Base-by-base conservation (phyloP, 2,113 vertebrate genomes). In the Eublepharis macularius region DNA sequence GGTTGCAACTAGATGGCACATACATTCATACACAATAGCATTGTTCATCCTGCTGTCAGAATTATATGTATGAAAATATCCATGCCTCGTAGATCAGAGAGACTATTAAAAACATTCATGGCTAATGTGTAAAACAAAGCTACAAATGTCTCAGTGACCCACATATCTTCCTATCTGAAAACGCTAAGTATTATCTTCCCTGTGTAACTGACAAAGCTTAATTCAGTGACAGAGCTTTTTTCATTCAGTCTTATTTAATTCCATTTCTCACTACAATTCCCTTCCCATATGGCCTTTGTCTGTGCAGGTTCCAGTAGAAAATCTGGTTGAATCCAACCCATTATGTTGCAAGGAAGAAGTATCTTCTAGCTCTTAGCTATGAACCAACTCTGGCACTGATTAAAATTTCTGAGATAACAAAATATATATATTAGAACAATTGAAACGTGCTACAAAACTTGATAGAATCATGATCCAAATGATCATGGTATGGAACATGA, bases 81-180 rank as follows among this genome's bases (percentile, higher is more conserved):
- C 80, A 88, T 81, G 89, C 83, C 74, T 92, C 87, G 83, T 90
- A 92, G 89, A 77, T 84, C 80, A 90, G 29, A 82, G 87, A 47
- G 72, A 81, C 72, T 82, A 86, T 84, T 74, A 66, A 72, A 89
- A 41, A 82, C 84, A 90, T 85, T 87, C 84, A 65, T 89, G 86
- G 88, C 29, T 51, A 74, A 29, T 88, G 85, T 82, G 90, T 84
- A 76, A 87, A 88, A 47, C 51, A 78, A 78, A 51, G 49, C 54
- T 16, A 16, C 51, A 85, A 90, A 87, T 82, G 21, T 26, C 51
- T 86, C 65, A 88, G 34, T 39, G 47, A 85, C 69, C n/a, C 17
- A 2, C 32, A 13, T 76, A 75, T 77, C 76, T 86, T 57, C 1
- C 82, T 89, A 51, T 45, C 69, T 90, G 60, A 63, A 63, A 88